Conservation (phyloP, 2,113 vertebrate species). For the Rhabdornis inornatus region DNA sequence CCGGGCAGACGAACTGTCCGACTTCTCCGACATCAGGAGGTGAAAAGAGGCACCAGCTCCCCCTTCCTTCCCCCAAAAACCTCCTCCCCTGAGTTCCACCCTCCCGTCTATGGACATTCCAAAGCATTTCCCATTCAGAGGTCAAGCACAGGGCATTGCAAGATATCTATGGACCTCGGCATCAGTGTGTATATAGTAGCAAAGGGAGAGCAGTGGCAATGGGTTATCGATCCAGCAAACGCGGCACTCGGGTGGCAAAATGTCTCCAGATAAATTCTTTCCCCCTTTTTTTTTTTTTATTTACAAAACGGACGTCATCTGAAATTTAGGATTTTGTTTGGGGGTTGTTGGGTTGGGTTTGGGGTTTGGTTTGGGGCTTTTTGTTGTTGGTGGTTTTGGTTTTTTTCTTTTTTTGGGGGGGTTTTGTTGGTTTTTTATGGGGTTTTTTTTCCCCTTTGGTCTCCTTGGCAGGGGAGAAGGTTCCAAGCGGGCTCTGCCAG, state of each 20-base stretch:
- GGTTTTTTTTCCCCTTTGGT: not conserved
- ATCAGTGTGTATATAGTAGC: constrained; percentile 61
- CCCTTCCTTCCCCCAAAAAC: not conserved
- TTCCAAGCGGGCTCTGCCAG: constrained; percentile 16
- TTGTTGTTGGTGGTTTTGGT: not conserved
- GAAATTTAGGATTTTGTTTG: constrained; percentile 26
- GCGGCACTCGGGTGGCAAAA: not conserved
- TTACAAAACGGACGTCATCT: not conserved
- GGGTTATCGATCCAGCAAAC: constrained; percentile 28
- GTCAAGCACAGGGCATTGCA: constrained; percentile 84
- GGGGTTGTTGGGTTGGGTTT: not conserved
- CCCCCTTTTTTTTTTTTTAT: not conserved
- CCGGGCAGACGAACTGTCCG: constrained; percentile 82
- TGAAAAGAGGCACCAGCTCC: constrained; percentile 76
- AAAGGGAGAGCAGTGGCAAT: constrained; percentile 64
- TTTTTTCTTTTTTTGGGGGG: not conserved
- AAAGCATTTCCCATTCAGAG: constrained; percentile 89
- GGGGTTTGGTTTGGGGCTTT: not conserved
- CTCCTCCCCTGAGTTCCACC: constrained; percentile 69
- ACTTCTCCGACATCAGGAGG: constrained; percentile 90
- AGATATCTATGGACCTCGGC: constrained; percentile 71
- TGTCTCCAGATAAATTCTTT: not conserved
- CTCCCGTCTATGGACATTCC: constrained; percentile 91
- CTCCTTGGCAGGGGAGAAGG: constrained; percentile 7
- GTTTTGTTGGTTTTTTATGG: not conserved